phyloP scores from a whole-genome alignment of 2,113 vertebrate species.

The Epinephelus cyanopodus region DNA sequence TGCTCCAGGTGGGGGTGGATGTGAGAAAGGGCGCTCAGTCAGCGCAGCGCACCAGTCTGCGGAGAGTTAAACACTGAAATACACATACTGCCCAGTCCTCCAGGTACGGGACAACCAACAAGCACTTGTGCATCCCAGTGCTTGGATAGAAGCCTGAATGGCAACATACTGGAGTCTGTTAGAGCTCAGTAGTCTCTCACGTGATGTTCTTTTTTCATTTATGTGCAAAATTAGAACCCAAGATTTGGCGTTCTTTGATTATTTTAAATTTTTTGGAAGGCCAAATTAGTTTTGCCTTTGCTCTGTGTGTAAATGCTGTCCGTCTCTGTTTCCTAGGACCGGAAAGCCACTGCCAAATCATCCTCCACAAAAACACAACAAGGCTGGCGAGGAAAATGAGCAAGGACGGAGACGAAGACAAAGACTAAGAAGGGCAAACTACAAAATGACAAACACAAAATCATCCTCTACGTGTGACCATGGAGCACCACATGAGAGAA shows the following conservation, averaged over 20 bases:
- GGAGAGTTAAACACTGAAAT: conserved; percentile 95
- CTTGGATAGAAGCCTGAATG: conserved; percentile 56
- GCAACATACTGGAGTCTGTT: conserved; percentile 21
- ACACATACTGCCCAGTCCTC: conserved; percentile 75
- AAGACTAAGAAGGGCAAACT: conserved; percentile 54
- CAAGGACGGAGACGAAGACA: conserved; percentile 20
- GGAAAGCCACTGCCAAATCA: conserved; percentile 93
- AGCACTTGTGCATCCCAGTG: conserved; percentile 74
- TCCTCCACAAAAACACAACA: conserved; percentile 81
- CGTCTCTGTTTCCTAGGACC: conserved; percentile 83
- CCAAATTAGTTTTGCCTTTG: neutral
- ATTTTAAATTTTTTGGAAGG: neutral
- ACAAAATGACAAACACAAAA: conserved; percentile 68
- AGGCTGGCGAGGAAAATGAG: conserved; percentile 82
- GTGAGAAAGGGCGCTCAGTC: conserved; percentile 94
- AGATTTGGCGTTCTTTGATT: conserved; percentile 3
- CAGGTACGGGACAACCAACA: conserved; percentile 79
- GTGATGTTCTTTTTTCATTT: conserved; percentile 35
- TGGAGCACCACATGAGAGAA: conserved; percentile 52
- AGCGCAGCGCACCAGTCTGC: conserved; percentile 94
- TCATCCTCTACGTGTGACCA: conserved; percentile 68
- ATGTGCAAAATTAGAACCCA: conserved; percentile 6
- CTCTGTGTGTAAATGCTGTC: neutral
- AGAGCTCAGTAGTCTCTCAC: conserved; percentile 32
- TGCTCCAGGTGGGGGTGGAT: conserved; percentile 88